These are phyloP conservation scores for Cordilura impudica DNA, from an alignment of 2,888 invertebrate species.

Conservation along the genomic window DNA sequence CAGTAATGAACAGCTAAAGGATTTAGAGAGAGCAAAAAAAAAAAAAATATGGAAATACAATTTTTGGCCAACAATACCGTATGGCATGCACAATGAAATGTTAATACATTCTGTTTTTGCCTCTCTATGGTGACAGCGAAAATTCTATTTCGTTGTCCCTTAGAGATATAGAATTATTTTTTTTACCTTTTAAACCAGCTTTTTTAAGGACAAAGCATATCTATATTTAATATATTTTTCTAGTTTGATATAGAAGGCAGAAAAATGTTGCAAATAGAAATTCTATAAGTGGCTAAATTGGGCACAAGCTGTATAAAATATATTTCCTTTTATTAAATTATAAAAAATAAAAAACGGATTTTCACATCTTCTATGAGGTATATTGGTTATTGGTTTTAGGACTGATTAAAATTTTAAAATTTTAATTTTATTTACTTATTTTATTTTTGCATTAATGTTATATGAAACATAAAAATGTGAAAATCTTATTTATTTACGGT, in stretches of 20 bases:
- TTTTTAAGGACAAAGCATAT: background rate
- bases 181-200: background rate
- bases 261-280: background rate
- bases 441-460: too few relatives aligned
- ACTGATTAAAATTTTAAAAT: too few relatives aligned
- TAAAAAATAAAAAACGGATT: too few relatives aligned
- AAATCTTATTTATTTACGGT: too few relatives aligned
- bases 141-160: constrained; percentile 30
- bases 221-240: background rate
- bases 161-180: constrained; percentile 19
- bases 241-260: background rate
- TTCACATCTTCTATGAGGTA: too few relatives aligned
- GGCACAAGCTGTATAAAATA: background rate
- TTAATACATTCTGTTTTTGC: background rate
- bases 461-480: too few relatives aligned
- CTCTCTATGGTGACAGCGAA: constrained; percentile 27
- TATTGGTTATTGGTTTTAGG: too few relatives aligned
- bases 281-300: too few relatives aligned
- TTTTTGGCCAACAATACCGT: constrained; percentile 39
- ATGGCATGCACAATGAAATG: constrained; percentile 48
- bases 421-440: too few relatives aligned
- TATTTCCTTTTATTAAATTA: too few relatives aligned
- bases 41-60: constrained; percentile 22
- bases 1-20: constrained; percentile 32
- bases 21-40: constrained; percentile 28